Evolutionary conservation across 2,113 vertebrate genomes (phyloP).

Genomic region (Mesitornis unicolor): DNA sequence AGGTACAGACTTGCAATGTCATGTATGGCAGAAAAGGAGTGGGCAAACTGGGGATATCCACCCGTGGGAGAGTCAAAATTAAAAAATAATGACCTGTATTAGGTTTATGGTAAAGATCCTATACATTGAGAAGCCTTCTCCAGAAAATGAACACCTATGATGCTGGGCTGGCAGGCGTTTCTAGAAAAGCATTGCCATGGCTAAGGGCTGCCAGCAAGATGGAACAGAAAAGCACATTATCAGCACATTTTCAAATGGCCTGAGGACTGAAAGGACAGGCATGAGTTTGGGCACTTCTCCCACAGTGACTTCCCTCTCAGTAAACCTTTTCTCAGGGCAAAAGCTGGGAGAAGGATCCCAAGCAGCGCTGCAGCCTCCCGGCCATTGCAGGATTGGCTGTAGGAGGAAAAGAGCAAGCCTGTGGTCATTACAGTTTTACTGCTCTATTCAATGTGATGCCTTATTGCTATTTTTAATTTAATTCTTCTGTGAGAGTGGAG

Average conservation of each 20-base stretch:
- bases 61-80: neutral
- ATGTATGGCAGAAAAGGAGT: neutral
- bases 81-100: neutral
- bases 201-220: neutral
- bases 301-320: neutral
- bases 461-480: slow-evolving; percentile 31
- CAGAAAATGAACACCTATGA: neutral
- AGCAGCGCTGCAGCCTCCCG: neutral
- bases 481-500: neutral
- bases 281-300: neutral
- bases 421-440: neutral
- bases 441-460: neutral
- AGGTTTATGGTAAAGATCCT: neutral
- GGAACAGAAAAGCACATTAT: neutral
- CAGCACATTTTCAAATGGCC: neutral
- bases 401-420: neutral
- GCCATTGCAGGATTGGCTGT: neutral
- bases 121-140: neutral
- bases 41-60: neutral
- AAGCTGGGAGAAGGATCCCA: neutral
- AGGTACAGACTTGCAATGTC: accelerated
- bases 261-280: neutral
- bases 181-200: neutral
- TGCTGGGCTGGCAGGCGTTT: neutral
- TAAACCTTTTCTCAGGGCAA: neutral